phyloP scores from a whole-genome alignment of 2,888 invertebrate genomes.

The Lochmaea crataegi region DNA sequence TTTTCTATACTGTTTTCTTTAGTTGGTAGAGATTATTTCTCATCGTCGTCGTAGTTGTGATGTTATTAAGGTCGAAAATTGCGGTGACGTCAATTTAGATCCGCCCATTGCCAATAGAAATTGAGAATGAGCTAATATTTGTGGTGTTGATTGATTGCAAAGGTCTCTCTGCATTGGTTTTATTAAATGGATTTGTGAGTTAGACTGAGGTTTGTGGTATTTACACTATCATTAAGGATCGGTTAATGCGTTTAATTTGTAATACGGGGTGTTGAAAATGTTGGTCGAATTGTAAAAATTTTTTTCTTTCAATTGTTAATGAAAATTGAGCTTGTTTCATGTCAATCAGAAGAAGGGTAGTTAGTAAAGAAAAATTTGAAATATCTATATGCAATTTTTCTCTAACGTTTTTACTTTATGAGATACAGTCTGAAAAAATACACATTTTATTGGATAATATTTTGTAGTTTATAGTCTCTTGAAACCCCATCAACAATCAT shows the following conservation, averaged over 20 bases:
- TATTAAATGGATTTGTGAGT: slow-evolving; percentile 44
- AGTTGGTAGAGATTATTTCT: slow-evolving; percentile 29
- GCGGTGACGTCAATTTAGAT: slow-evolving; percentile 53
- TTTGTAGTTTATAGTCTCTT: too few species aligned
- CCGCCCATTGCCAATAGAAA: slow-evolving; percentile 58
- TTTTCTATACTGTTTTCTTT: slow-evolving; percentile 13
- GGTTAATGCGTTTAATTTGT: slow-evolving; percentile 25
- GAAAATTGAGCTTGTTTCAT: too few species aligned
- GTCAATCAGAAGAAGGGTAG: too few species aligned
- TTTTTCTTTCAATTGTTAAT: too few species aligned
- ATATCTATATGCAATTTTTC: too few species aligned
- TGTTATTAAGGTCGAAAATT: slow-evolving; percentile 46
- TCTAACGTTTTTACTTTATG: too few species aligned
- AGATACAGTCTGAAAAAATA: too few species aligned
- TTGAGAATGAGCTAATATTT: slow-evolving; percentile 56
- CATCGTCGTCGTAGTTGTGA: slow-evolving; percentile 34
- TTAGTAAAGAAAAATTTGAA: too few species aligned
- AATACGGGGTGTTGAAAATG: slow-evolving; percentile 8
- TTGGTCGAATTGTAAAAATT: neutral
- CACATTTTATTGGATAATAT: too few species aligned
- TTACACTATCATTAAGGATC: slow-evolving; percentile 38
- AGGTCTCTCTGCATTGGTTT: slow-evolving; percentile 30
- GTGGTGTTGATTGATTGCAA: slow-evolving; percentile 54
- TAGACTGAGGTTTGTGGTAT: slow-evolving; percentile 37
- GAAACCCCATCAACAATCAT: too few species aligned